phyloP scores from a whole-genome alignment of 2,113 vertebrate genomes.

The Tupaia tana region DNA sequence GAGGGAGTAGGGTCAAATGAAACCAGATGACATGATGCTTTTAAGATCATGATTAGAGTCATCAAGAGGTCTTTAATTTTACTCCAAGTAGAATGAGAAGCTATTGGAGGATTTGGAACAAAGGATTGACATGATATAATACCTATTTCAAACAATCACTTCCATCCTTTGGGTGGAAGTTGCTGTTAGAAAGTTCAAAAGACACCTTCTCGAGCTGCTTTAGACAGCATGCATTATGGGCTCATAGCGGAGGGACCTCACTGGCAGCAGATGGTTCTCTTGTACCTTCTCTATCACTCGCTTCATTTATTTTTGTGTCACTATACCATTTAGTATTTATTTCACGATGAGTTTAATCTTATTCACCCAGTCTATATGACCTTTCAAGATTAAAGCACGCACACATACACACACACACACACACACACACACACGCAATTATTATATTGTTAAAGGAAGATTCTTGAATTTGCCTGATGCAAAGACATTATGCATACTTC shows the following conservation, averaged over 20 bases:
- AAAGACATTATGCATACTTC: neutral
- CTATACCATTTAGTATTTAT: neutral
- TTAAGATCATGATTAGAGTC: neutral
- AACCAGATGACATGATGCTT: neutral
- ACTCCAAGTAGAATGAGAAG: neutral
- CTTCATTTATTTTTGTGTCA: neutral
- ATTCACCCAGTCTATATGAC: neutral
- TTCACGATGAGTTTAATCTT: neutral
- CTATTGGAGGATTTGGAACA: neutral
- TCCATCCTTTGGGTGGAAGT: neutral
- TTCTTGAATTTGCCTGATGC: neutral
- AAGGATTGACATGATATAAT: neutral
- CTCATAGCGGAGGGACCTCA: neutral
- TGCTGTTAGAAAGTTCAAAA: neutral
- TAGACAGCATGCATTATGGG: rapidly evolving
- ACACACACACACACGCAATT: neutral
- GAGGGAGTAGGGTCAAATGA: neutral
- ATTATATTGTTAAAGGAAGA: neutral
- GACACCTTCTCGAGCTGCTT: too few relatives aligned
- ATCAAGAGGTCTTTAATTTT: neutral
- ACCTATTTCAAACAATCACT: neutral
- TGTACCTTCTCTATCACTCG: neutral
- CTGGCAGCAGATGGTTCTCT: rapidly evolving
- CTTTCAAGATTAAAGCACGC: neutral
- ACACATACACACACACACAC: neutral